Conservation (phyloP, 2,888 invertebrate genomes). For the Heteromurus nitidus region DNA sequence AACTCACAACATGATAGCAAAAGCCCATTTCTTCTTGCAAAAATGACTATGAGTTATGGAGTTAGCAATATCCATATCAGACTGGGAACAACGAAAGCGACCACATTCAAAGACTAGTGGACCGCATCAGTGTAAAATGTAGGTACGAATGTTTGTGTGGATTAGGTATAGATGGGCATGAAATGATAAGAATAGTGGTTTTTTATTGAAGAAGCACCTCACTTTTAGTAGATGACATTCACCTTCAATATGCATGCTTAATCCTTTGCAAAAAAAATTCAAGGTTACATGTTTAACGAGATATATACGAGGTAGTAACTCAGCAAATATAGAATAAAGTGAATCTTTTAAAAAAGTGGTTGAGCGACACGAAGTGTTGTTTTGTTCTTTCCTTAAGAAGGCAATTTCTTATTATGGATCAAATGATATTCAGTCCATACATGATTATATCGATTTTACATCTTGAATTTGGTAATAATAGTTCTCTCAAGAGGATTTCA, state of each 20-base stretch:
- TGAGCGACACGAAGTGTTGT: background rate
- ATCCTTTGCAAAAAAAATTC: conserved; percentile 22
- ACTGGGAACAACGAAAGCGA: too few relatives aligned
- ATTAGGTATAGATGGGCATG: background rate
- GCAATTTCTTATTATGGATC: conserved; percentile 8
- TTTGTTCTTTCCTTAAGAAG: conserved; percentile 23
- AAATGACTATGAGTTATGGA: too few relatives aligned
- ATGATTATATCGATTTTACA: too few relatives aligned
- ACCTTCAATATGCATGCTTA: conserved; percentile 36
- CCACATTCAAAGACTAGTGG: too few relatives aligned
- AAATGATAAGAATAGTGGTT: too few relatives aligned
- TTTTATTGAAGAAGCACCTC: too few relatives aligned
- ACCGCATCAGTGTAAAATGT: too few relatives aligned
- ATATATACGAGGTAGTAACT: background rate
- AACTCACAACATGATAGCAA: too few relatives aligned
- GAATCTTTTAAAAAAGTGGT: conserved; percentile 3
- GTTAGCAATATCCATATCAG: too few relatives aligned
- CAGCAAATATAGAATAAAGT: too few relatives aligned
- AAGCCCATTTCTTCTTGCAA: too few relatives aligned
- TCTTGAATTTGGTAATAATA: conserved; percentile 37
- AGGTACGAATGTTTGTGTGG: too few relatives aligned
- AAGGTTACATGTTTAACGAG: conserved; percentile 45
- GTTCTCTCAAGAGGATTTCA: background rate
- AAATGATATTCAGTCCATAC: background rate
- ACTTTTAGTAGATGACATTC: conserved; percentile 34